Base-by-base conservation (phyloP, 2,113 vertebrate genomes). In the Ginglymostoma cirratum region DNA sequence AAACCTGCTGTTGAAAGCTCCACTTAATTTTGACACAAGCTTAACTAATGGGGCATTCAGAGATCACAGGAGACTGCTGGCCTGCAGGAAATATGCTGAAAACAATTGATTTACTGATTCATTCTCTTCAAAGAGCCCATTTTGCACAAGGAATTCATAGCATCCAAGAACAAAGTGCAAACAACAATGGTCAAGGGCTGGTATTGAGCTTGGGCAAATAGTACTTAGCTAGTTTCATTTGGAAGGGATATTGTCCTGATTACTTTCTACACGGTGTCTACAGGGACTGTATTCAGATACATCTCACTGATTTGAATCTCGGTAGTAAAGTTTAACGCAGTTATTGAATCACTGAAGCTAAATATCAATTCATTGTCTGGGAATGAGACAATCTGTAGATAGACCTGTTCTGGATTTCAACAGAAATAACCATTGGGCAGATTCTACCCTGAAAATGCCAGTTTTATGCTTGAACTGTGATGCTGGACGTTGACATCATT, bases 1-100 rank as follows among this genome's bases (percentile, higher is more conserved):
- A 93, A 93, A 8, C 17, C n/a, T 93, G 89, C n/a, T 66, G 89
- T 93, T 93, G 61, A 93, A 93, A 93, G 89, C 7, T 93, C 15
- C 34, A 93, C 61, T 93, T 93, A 93, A 38, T 21, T 38, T 38
- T 66, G 65, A 19, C 89, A 93, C 38, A 93, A 38, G n/a, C n/a
- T 34, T 38, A 38, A 61, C 61, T 38, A 93, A 67, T 67, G 89
- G 23, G 19, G 21, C 38, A 93, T n/a, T 38, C 89, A 38, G 89
- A 92, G 52, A n/a, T n/a, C 12, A 83, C 80, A 83, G 15, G 55
- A 65, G 55, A 92, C 30, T 19, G 27, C 1, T 19, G 30, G 34
- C 89, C 19, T 8, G 5, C 30, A 92, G 55, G 30, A 92, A 92
- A 66, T 93, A 34, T 67, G 61, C 17, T 67, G 61, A 66, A 65